Evolutionary conservation across 2,797 vertebrate species (phyloP), one percentile per base, ranked within the genome.

Genomic region (Rachycentron canadum): DNA sequence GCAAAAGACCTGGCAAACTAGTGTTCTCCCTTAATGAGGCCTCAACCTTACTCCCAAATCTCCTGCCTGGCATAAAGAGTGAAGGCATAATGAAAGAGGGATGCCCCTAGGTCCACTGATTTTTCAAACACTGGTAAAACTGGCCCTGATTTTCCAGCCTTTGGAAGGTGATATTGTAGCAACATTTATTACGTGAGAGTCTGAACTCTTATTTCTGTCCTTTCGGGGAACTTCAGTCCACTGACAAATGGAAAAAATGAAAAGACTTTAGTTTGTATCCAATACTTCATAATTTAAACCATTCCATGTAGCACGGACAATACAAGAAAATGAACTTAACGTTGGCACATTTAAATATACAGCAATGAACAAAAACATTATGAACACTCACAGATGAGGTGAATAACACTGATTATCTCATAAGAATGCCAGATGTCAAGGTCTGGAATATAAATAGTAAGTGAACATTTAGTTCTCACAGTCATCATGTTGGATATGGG

Each of bases 1-100:
- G 70, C 67, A 85, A 86, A 76, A 80, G 26, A 65, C 77, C 85
- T 87, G 83, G 82, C 88, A 55, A 65, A 72, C 26, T 12, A 12
- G 9, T 23, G 26, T 40, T 66, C 32, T 38, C 26, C 73, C 69
- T 81, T 74, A 88, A 85, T 30, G 21, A 65, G 71, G 36, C 59
- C 66, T 21, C 41, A 69, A 73, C 63, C 14, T 71, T 34, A 63
- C 57, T 72, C 67, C 56, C 30, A 67, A 71, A 73, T 81, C 78
- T 81, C 60, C 70, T 53, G 79, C 60, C 59, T 87, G 86, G 73
- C 71, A 73, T 45, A 78, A 68, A 34, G 14, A 62, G 62, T 56
- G 61, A 64, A 53, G 25, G 60, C 21, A 52, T 55, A 75, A 83
- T 61, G 47, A 85, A 55, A 34, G 28, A 76, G 38, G 64, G 66